Evolutionary conservation across 2,113 vertebrate genomes (phyloP).

Genomic region (Panthera leo): DNA sequence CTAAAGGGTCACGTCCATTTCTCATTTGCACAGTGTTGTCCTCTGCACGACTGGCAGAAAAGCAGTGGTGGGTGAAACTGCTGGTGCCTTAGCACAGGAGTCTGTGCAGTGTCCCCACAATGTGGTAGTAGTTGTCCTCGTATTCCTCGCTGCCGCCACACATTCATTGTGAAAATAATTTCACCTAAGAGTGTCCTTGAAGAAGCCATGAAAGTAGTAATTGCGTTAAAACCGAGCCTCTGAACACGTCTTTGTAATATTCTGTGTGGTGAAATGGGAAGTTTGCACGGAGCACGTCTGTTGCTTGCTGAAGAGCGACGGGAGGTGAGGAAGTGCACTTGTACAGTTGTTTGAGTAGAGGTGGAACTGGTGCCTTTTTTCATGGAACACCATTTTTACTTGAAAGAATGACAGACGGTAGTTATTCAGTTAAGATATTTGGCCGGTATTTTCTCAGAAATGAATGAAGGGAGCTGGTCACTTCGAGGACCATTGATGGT

Average conservation of each 20-base stretch:
- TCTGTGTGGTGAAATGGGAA: background rate
- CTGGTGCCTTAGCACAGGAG: background rate
- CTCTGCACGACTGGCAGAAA: background rate
- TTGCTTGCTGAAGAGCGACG: background rate
- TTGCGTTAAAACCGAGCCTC: background rate
- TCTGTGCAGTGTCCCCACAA: background rate
- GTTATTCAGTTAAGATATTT: conserved; percentile 4
- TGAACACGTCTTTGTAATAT: background rate
- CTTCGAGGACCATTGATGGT: background rate
- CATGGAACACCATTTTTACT: background rate
- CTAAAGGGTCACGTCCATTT: background rate
- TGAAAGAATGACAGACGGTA: background rate
- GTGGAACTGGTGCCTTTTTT: background rate
- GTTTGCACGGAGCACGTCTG: background rate
- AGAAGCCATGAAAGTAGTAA: background rate
- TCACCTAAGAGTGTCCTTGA: background rate
- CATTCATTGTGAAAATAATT: background rate
- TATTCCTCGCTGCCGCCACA: background rate
- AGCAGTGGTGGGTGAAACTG: background rate
- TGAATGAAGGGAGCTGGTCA: background rate
- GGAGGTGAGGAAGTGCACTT: background rate
- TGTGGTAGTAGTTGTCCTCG: too few species aligned
- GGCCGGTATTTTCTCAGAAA: background rate
- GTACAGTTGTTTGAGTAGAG: background rate
- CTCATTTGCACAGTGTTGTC: background rate